Evolutionary conservation across 2,888 invertebrate species (phyloP).

Genomic region (Xiphydria camelus): DNA sequence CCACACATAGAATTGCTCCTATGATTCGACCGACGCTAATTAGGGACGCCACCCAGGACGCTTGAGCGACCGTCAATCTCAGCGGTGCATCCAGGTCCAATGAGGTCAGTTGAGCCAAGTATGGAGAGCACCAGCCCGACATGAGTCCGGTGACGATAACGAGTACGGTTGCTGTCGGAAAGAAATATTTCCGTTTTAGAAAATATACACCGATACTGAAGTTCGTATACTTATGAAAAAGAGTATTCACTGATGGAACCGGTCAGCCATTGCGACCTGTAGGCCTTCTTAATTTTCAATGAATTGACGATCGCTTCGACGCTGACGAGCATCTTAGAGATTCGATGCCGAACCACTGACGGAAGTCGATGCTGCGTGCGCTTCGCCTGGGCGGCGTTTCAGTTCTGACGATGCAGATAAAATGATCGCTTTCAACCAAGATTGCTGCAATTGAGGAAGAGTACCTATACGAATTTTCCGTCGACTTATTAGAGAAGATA

Average conservation of each 20-base stretch:
- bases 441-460: too few species aligned
- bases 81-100: constrained; percentile 28
- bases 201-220: too few species aligned
- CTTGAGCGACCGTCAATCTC: constrained; percentile 41
- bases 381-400: too few species aligned
- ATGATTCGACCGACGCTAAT: constrained; percentile 47
- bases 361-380: too few species aligned
- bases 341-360: too few species aligned
- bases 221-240: neutral
- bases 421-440: too few species aligned
- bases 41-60: constrained; percentile 51
- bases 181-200: too few species aligned
- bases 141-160: constrained; percentile 45
- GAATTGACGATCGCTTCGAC: too few species aligned
- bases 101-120: constrained; percentile 46
- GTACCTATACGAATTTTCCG: too few species aligned
- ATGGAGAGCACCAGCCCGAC: constrained; percentile 53
- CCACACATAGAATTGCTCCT: constrained; percentile 43
- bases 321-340: too few species aligned
- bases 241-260: constrained; percentile 32
- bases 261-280: constrained; percentile 43
- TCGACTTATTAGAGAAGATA: too few species aligned
- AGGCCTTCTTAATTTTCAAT: neutral
- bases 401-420: too few species aligned
- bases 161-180: constrained; percentile 3